Base-by-base conservation (phyloP, 2,888 invertebrate species). In the Nasonovia ribisnigri region DNA sequence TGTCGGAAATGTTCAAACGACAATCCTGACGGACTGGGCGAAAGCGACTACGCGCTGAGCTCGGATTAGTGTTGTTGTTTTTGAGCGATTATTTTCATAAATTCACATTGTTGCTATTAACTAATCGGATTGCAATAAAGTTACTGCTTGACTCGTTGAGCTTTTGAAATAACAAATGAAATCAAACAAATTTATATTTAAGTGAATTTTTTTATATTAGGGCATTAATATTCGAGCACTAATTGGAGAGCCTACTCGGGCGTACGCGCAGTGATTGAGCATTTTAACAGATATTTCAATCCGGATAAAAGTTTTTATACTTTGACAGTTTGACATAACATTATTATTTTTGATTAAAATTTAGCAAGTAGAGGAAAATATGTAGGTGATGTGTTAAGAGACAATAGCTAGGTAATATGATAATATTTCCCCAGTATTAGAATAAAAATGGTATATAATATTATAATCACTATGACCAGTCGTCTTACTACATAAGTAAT, bases 1-100 rank as follows among this genome's bases (percentile, higher is more conserved):
- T 60, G 42, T 94, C 90, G 36, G 54, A n/a, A 87, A 92, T 94
- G 57, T 92, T 94, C 84, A 60, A 77, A 84, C n/a, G 92, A 92
- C 43, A 88, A 92, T 42, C 89, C 84, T 3, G 8, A 89, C 4
- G n/a, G 46, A 20, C 90, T 91, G 48, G 24, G 8, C 77, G 36
- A 77, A 36, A 77, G 36, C 77, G 36, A 77, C 77, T 36, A 36
- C 77, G 77, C 20, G 6, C 20, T 77, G 36, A 77, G 20, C 77
- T 42, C 36, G 77, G 77, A 77, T 77, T 77, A 77, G 8, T 77
- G 77, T 77, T 77, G 36, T 77, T 77, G 36, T 77, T 36, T 77
- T 42, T 36, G 77, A 36, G 36, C 36, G 77, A 77, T 77, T 77
- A 77, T 77, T 77, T 77, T 77, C 77, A 42, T 77, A 77, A 77